Base-by-base conservation (phyloP, 2,797 vertebrate genomes). In the Buphagus erythrorhynchus region DNA sequence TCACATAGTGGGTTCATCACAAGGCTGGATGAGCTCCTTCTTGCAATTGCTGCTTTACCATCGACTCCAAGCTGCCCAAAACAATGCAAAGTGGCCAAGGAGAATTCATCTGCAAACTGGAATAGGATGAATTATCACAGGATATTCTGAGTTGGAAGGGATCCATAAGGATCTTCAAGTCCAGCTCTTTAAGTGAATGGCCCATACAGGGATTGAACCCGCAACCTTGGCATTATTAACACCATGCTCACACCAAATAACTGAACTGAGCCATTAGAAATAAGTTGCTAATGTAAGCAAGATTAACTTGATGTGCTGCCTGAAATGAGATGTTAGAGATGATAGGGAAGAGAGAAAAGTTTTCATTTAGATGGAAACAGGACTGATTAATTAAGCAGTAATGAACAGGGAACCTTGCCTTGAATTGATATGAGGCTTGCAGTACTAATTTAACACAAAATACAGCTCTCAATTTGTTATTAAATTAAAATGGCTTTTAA, bases 301-400 rank as follows among this genome's bases (percentile, higher is more conserved):
- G 97, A 97, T 97, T 96, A 95, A 96, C 94, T 95, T 87, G 84
- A 95, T 89, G 63, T 85, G 86, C 84, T 95, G 90, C 86, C 84
- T 95, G 78, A 90, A 96, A 96, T 97, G 91, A 97, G 96, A 98
- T 97, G 91, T 95, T 96, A 94, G 84, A 94, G 92, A 93, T 97
- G 94, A 97, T 96, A 95, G 90, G 52, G 79, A 84, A 76, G 88
- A 96, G 75, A 95, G 77, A 96, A 96, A 97, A 97, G 93, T 96
- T 97, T 96, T 96, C 95, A 95, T 96, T 96, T 96, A 93, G 87
- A 95, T 83, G 86, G 87, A 95, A 97, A 92, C 96, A 91, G 87
- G 87, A 94, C 91, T 82, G 86, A 96, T 98, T 96, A 97, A 97
- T 96, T 96, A 97, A 96, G 92, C 83, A 84, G 92, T 86, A 88